phyloP scores from a whole-genome alignment of 2,113 vertebrate species.

The Pterocles orientalis region DNA sequence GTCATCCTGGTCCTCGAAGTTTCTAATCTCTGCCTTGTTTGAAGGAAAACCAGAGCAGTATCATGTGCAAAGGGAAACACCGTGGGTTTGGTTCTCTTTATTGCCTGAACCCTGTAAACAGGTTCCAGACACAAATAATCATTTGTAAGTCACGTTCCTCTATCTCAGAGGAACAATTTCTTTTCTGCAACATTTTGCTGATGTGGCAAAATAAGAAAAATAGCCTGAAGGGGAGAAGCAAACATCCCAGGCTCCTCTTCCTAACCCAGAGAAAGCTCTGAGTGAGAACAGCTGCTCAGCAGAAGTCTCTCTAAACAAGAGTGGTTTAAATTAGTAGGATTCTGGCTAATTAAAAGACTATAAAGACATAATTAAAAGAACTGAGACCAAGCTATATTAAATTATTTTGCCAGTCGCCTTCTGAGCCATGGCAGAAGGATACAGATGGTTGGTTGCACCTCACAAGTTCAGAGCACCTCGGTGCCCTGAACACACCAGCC shows the following conservation, averaged over 20 bases:
- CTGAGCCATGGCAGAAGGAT: neutral
- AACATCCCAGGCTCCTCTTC: constrained; percentile 14
- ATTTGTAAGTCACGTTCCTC: constrained; percentile 47
- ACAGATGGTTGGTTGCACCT: neutral
- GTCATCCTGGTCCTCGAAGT: neutral
- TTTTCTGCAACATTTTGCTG: constrained; percentile 45
- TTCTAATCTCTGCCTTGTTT: neutral
- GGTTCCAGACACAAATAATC: constrained; percentile 45
- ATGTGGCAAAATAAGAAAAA: constrained; percentile 61
- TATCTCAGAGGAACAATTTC: constrained; percentile 56
- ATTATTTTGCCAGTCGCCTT: constrained; percentile 47
- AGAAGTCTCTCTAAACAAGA: constrained; percentile 35
- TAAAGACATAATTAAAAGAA: constrained; percentile 71
- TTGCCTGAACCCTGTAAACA: constrained; percentile 25
- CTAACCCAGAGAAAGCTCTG: constrained; percentile 32
- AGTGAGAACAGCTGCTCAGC: constrained; percentile 67
- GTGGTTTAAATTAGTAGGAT: constrained; percentile 70
- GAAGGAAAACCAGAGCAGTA: neutral
- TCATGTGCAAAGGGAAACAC: neutral
- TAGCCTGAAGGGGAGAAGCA: constrained; percentile 45
- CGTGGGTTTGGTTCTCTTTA: neutral
- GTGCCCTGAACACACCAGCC: neutral
- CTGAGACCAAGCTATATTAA: constrained; percentile 45
- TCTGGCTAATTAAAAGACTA: constrained; percentile 70
- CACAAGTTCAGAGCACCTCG: neutral